Evolutionary conservation across 2,113 vertebrate species (phyloP), one percentile per base, ranked within the genome.

Genomic region (Irena cyanogastra): DNA sequence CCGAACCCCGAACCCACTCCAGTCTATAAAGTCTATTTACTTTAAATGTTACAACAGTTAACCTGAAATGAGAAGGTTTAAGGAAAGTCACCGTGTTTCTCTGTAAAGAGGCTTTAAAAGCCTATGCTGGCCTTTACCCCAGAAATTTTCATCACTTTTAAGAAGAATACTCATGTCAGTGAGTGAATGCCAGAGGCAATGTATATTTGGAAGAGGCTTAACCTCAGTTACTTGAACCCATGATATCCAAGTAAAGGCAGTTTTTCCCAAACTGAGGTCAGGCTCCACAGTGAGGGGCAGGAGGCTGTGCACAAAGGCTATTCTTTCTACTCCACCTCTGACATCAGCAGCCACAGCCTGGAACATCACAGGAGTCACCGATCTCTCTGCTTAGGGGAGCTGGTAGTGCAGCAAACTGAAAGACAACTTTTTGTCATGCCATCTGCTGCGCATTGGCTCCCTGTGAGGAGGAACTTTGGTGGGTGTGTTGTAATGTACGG

Each of bases 201-300:
- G 10, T 20, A 23, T 8, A 18, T 28, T 35, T 23, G 23, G 30
- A 76, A 64, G 31, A 24, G 4, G 6, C 39, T 68, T 75, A 27
- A 27, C 4, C 27, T 93, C 70, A 61, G 30, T 39, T 75, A 33
- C 47, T 26, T 50, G 18, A 42, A 54, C 16, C 1, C 6, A 11
- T 1, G 0, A 42, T 41, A 50, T 28, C 22, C 27, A 69, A 23
- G n/a, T 10, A 83, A 76, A 93, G 7, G 16, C 13, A 5, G 3
- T 10, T 30, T 24, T 26, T 74, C 35, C n/a, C 35, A 10, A 80
- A 27, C 5, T n/a, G 9, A 16, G 4, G 3, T 3, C 17, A 13
- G 5, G 9, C 28, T 42, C 37, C n/a, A 10, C 0, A 1, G 4
- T 8, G 12, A 0, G 37, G 39, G 19, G 13, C 57, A 80, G n/a